Percentiles rank a stretch among this genome's conserved stretches.
phyloP scores from a whole-genome alignment of 2,113 vertebrate genomes.

The Corythornis cristatus region DNA sequence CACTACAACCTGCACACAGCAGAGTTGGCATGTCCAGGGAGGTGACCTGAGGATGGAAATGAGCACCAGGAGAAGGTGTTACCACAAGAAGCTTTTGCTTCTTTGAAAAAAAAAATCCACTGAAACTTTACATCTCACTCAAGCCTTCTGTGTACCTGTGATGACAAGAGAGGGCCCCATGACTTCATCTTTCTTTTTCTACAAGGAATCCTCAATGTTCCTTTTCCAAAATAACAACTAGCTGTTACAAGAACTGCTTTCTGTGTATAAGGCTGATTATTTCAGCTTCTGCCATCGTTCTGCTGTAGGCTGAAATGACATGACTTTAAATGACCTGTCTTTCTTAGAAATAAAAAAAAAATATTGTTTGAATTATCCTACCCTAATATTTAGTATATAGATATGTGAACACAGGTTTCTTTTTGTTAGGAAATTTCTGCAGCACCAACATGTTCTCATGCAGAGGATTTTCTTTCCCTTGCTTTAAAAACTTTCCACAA shows the following conservation, averaged over 20 bases:
- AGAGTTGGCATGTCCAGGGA: background rate
- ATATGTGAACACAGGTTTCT: background rate
- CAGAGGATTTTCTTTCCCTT: background rate
- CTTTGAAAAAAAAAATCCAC: background rate
- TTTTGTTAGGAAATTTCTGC: background rate
- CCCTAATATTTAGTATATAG: background rate
- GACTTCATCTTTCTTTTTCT: background rate
- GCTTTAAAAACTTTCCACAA: background rate
- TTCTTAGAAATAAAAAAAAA: background rate
- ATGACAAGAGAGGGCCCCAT: rapidly evolving
- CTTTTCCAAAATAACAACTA: background rate
- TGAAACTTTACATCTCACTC: background rate
- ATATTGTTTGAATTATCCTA: rapidly evolving
- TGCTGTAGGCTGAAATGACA: background rate
- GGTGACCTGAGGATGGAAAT: background rate
- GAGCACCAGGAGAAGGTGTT: background rate
- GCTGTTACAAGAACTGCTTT: background rate
- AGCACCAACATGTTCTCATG: background rate
- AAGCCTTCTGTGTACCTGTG: background rate
- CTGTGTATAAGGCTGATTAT: background rate
- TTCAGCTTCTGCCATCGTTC: background rate
- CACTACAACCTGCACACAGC: background rate
- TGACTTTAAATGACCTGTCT: background rate
- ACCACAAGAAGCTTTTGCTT: background rate
- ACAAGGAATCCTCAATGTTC: background rate